Evolutionary conservation across 2,888 invertebrate species (phyloP), one percentile per base, ranked within the genome.

Genomic region (Euclidia mi): DNA sequence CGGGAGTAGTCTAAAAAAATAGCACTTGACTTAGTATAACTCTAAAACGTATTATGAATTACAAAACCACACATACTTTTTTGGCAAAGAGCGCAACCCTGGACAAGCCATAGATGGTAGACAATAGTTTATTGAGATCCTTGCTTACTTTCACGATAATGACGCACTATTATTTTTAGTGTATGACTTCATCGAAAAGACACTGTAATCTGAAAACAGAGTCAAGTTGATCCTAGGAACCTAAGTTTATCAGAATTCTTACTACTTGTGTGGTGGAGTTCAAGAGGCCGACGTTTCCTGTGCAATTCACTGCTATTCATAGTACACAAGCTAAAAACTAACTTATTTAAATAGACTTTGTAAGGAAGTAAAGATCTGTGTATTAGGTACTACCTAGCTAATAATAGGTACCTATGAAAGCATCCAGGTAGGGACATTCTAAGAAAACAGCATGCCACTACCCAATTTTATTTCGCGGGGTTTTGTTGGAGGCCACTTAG

Each of bases 201-300:
- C 4, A 41, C 48, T 48, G 29, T 20, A 18, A 31, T 7, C 12
- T 20, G 20, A 20, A 17, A 42, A 44, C 37, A 12, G 35, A 20
- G 12, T 51, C 6, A 40, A 45, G 14, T 37, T 37, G 37, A 37
- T 37, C 18, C 10, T 15, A 37, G 2, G 2, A 17, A 37, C 7
- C 9, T 25, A 32, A 14, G 34, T 45, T 28, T 46, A 52, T 46
- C 52, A 28, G 28, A 2, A 17, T 25, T 10, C 11, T 15, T 35
- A 2, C 17, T 28, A 18, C 45, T 41, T 52, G 45, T 32, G 52
- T 25, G 52, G 45, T 15, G 10, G 38, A 40, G 34, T 25, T 40
- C 14, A 45, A 40, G 46, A 46, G 52, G 45, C 10, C 34, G 17
- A 3, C n/a, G 28, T 12, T 52, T 52, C 45, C 52, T 51, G 25